Conservation (phyloP, 2,113 vertebrate genomes). For the Poeciliopsis retropinna region DNA sequence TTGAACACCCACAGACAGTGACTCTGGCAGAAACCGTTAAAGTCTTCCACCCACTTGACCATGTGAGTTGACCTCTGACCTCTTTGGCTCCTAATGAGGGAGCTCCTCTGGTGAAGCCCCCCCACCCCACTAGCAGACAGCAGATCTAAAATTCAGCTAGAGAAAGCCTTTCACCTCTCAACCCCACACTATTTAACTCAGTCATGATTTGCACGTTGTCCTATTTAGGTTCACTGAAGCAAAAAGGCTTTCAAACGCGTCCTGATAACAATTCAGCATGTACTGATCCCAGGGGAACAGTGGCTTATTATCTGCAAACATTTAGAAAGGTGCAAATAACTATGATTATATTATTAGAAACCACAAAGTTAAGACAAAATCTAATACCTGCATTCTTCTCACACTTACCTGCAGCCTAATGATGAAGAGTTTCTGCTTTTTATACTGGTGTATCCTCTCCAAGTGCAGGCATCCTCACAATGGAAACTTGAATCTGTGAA, state of each 20-base stretch:
- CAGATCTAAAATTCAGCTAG: constrained; percentile 22
- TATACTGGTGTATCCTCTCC: constrained; percentile 24
- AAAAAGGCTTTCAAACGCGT: not conserved
- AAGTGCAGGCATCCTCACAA: constrained; percentile 46
- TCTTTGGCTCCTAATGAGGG: constrained; percentile 38
- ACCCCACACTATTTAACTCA: constrained; percentile 8
- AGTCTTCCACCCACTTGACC: constrained; percentile 58
- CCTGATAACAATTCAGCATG: not conserved
- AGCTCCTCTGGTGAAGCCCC: constrained; percentile 16
- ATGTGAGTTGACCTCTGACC: constrained; percentile 61
- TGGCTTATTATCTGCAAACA: not conserved
- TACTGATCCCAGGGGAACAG: not conserved
- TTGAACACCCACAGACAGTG: not conserved
- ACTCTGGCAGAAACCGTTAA: constrained; percentile 2
- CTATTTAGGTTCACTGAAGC: constrained; percentile 3
- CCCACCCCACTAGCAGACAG: constrained; percentile 11
- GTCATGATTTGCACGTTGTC: constrained; percentile 10
- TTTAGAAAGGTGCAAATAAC: not conserved
- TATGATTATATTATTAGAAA: not conserved
- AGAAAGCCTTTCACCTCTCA: constrained; percentile 17
- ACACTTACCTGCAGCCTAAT: constrained; percentile 40
- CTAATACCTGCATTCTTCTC: too few relatives aligned
- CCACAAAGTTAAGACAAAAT: not conserved
- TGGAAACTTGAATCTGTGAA: constrained; percentile 46
- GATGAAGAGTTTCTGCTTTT: constrained; percentile 22